Evolutionary conservation across 2,113 vertebrate species (phyloP).

Genomic region (Psilopsiagon aurifrons): DNA sequence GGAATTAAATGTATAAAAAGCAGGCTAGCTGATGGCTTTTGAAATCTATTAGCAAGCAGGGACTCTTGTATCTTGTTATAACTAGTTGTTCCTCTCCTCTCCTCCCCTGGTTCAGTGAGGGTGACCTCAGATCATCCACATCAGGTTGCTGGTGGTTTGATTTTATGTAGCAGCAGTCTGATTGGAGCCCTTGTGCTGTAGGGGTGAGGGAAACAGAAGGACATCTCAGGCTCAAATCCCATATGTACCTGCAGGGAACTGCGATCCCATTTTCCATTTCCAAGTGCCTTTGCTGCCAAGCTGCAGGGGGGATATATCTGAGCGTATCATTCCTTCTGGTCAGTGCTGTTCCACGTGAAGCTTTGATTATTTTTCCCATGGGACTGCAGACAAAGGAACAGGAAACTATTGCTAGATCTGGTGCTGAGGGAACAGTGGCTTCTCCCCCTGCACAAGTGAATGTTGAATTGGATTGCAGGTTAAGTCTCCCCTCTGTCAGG

Average conservation of each 20-base stretch:
- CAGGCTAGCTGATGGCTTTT: background rate
- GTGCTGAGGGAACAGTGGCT: background rate
- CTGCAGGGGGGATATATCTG: background rate
- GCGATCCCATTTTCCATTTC: background rate
- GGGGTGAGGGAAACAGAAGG: background rate
- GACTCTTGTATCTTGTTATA: background rate
- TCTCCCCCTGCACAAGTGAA: background rate
- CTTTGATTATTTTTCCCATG: background rate
- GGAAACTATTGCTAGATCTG: background rate
- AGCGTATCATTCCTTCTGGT: background rate
- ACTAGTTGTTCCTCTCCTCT: background rate
- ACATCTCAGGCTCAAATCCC: background rate
- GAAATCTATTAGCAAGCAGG: background rate
- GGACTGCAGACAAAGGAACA: background rate
- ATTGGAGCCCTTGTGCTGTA: background rate
- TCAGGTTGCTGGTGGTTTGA: background rate
- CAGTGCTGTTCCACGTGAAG: background rate
- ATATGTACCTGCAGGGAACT: background rate
- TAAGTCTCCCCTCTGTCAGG: background rate
- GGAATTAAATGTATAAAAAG: background rate
- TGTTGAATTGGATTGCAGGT: background rate
- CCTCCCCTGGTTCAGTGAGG: background rate
- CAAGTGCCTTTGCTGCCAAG: background rate
- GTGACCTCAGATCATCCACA: background rate
- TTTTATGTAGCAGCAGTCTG: background rate